Percentiles rank a stretch among this genome's conserved stretches.
phyloP scores from a whole-genome alignment of 2,797 vertebrate genomes.

The Adrianichthys oophorus region DNA sequence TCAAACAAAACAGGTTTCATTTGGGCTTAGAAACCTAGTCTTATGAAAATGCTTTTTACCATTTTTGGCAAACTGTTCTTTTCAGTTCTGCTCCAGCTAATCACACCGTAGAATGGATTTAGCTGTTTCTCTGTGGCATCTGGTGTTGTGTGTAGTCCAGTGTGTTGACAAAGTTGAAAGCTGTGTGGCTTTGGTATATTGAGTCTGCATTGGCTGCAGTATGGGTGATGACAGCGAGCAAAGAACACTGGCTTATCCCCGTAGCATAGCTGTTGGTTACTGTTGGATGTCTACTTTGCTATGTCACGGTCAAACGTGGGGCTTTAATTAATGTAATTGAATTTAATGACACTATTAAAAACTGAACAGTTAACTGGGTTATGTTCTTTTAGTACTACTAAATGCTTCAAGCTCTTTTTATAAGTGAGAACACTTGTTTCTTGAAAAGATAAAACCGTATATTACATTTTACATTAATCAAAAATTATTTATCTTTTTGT shows the following conservation, averaged over 20 bases:
- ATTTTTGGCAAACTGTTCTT: no score
- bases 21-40: no score
- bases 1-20: no score
- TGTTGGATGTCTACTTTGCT: neutral
- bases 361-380: conserved; percentile 1
- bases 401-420: no score
- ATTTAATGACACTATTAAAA: neutral
- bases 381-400: neutral
- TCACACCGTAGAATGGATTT: conserved; percentile 9
- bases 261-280: conserved; percentile 15
- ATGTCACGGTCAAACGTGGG: conserved; percentile 3
- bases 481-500: no score
- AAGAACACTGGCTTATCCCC: conserved; percentile 29
- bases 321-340: neutral
- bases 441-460: no score
- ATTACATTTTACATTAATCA: no score
- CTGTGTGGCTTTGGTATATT: conserved; percentile 44
- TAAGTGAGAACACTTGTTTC: neutral
- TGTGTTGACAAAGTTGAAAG: conserved; percentile 43
- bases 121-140: conserved; percentile 41
- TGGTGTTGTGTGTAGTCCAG: conserved; percentile 45
- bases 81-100: no score
- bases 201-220: conserved; percentile 35
- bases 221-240: conserved; percentile 22
- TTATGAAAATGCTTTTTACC: no score